Evolutionary conservation across 2,888 invertebrate genomes (phyloP).

Genomic region (Caprella mutica): DNA sequence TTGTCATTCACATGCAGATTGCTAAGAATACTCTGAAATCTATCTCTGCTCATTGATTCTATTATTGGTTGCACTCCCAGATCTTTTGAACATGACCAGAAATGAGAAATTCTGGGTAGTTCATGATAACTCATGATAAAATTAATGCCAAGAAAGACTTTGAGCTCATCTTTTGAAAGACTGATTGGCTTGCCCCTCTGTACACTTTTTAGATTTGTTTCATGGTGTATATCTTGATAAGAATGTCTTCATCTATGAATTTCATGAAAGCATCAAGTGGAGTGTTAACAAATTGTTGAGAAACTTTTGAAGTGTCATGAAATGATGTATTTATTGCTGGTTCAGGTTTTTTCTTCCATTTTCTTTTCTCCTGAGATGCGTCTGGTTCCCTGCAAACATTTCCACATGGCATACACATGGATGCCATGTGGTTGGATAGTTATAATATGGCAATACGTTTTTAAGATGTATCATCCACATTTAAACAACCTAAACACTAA

Average conservation of each 20-base stretch:
- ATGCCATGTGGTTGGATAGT: too few species aligned
- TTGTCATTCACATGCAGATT: conserved; percentile 7
- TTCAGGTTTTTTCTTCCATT: conserved; percentile 1
- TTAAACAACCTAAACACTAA: too few species aligned
- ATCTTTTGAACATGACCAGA: not conserved
- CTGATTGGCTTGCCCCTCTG: not conserved
- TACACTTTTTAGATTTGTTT: not conserved
- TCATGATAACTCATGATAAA: not conserved
- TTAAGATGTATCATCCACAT: too few species aligned
- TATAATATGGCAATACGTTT: too few species aligned
- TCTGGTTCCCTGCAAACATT: too few species aligned
- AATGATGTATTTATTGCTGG: too few species aligned
- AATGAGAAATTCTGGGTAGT: not conserved
- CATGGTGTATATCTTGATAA: not conserved
- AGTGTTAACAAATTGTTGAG: too few species aligned
- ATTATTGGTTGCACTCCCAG: not conserved
- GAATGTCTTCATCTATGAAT: not conserved
- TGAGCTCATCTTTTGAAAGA: not conserved
- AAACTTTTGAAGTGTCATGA: too few species aligned
- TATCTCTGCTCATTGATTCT: not conserved
- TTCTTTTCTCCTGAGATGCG: too few species aligned
- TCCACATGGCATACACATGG: too few species aligned
- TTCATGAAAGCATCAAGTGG: not conserved
- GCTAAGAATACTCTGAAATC: not conserved
- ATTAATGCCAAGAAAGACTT: not conserved